A percentile compares a stretch with the other conserved stretches of the same genome.
These are phyloP conservation scores for Coregonus suidteri DNA, from an alignment of 2,797 vertebrate genomes.

Conservation along the genomic window DNA sequence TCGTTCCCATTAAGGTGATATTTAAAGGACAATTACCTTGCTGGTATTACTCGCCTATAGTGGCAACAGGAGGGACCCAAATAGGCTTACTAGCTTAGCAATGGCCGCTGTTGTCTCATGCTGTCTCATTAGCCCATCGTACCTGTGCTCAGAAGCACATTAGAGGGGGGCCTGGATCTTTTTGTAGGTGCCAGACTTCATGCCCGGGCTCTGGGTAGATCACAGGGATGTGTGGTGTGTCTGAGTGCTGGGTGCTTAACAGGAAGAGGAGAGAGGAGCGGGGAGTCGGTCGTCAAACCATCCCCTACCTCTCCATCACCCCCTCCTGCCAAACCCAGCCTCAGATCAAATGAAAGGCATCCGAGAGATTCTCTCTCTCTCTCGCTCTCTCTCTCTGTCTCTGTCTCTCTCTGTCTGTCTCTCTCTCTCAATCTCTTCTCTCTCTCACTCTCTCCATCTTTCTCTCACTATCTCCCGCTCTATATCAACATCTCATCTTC, in stretches of 20 bases:
- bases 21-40: constrained; percentile 31
- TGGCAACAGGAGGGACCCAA: constrained; percentile 31
- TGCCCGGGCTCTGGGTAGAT: constrained; percentile 45
- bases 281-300: constrained; percentile 60
- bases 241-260: not conserved
- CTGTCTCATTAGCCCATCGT: too few species aligned
- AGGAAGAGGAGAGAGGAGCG: not conserved
- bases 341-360: constrained; percentile 76
- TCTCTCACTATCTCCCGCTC: constrained; percentile 2
- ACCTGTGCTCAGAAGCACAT: too few species aligned
- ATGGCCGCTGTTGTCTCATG: too few species aligned
- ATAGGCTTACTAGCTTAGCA: too few species aligned
- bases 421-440: constrained; percentile 29
- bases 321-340: constrained; percentile 47
- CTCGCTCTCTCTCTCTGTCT: constrained; percentile 44
- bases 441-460: too few species aligned
- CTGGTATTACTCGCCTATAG: constrained; percentile 24
- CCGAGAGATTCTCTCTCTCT: constrained; percentile 28
- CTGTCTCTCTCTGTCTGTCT: not conserved
- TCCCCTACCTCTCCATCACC: constrained; percentile 25
- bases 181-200: constrained; percentile 49
- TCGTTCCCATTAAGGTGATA: constrained; percentile 49
- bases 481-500: not conserved
- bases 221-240: constrained; percentile 31
- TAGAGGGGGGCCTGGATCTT: too few species aligned